phyloP scores from a whole-genome alignment of 92 coral and sea anemone genomes.

The Umimayanthus chanpuru region DNA sequence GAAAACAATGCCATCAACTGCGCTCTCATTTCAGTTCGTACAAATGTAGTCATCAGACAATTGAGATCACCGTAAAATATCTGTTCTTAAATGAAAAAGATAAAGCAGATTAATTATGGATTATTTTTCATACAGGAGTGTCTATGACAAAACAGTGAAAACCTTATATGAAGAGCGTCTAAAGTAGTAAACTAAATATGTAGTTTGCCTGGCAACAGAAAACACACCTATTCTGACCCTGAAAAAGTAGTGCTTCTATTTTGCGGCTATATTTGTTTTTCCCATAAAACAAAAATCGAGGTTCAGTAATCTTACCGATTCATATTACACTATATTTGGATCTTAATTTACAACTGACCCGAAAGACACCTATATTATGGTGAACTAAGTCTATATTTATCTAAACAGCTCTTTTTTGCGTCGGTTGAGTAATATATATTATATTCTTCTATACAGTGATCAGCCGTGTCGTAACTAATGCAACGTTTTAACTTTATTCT shows the following conservation, averaged over 20 bases:
- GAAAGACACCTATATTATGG: not conserved
- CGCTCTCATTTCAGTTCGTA: no score
- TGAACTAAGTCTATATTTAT: no score
- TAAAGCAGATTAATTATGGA: not conserved
- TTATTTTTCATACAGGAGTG: not conserved
- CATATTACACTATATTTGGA: not conserved
- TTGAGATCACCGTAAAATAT: not conserved
- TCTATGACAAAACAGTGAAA: not conserved
- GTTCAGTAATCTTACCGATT: not conserved
- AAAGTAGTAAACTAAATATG: no score
- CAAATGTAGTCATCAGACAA: not conserved
- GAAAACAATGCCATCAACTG: no score
- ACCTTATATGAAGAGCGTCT: not conserved
- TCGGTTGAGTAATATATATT: no score
- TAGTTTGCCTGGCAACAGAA: not conserved
- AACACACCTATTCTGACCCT: not conserved
- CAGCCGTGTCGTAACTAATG: not conserved
- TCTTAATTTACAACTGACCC: not conserved
- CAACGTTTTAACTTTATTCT: not conserved
- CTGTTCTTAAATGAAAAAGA: not conserved
- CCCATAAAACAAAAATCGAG: not conserved
- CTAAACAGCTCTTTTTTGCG: no score
- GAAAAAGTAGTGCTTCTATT: no score
- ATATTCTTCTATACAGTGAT: no score
- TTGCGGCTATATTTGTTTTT: no score